A percentile compares a stretch with the other conserved stretches of the same genome.
Evolutionary conservation across 1,140 invertebrate species (phyloP).

Genomic region (Apis cerana): DNA sequence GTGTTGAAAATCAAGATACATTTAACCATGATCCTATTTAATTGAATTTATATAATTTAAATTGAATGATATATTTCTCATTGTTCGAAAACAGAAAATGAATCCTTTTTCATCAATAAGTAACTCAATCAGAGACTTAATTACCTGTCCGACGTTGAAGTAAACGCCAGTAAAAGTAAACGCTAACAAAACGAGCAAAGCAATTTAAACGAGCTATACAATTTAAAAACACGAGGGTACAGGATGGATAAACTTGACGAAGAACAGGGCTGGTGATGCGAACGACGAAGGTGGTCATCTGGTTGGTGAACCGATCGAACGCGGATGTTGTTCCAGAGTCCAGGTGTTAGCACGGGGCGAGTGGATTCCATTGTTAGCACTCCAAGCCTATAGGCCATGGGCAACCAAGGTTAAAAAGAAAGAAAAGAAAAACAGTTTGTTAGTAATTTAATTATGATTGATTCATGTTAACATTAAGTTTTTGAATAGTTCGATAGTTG

Average conservation of each 20-base stretch:
- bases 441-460: conserved; percentile 82
- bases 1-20: neutral
- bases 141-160: conserved; percentile 1
- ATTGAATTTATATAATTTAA: no score
- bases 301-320: conserved; percentile 78
- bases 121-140: neutral
- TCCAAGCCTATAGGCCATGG: conserved; percentile 85
- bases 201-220: conserved; percentile 35
- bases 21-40: neutral
- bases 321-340: conserved; percentile 81
- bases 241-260: conserved; percentile 79
- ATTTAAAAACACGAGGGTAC: conserved; percentile 57
- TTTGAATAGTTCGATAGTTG: conserved; percentile 74
- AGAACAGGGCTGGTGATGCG: conserved; percentile 80
- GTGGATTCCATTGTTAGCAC: conserved; percentile 85
- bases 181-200: conserved; percentile 46
- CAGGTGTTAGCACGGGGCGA: conserved; percentile 82
- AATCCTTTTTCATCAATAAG: neutral
- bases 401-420: conserved; percentile 84
- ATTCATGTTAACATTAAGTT: conserved; percentile 72
- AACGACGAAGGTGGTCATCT: conserved; percentile 80
- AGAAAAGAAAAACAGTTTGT: conserved; percentile 85
- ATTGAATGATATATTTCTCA: neutral
- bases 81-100: neutral
- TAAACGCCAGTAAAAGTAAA: neutral